Conservation (phyloP, 1,140 invertebrate species). For the Dreissena rostriformis region DNA sequence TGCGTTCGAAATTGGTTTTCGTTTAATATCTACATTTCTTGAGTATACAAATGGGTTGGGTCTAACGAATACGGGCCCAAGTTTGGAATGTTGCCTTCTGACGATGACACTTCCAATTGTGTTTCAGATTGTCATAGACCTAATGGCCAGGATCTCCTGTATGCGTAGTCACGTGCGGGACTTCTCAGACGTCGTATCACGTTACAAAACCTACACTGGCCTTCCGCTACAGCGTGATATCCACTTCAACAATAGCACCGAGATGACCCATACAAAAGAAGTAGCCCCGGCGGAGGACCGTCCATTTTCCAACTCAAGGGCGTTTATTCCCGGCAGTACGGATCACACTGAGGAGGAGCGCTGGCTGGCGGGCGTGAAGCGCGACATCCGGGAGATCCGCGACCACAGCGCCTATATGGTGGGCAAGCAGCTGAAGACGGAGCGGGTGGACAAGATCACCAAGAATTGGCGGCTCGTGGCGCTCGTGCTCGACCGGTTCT, state of each 20-base stretch:
- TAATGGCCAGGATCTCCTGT: constrained; percentile 74
- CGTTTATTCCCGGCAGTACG: constrained; percentile 22
- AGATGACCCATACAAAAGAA: neutral
- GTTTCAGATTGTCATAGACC: constrained; percentile 75
- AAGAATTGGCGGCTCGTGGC: constrained; percentile 79
- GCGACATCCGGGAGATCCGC: constrained; percentile 76
- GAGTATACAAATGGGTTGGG: no score
- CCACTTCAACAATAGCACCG: neutral
- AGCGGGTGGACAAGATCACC: constrained; percentile 70
- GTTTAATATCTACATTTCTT: no score
- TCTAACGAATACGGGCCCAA: no score
- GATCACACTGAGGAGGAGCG: constrained; percentile 27
- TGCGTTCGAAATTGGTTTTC: no score
- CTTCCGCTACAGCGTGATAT: neutral
- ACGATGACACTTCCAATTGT: no score
- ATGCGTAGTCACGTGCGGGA: constrained; percentile 71
- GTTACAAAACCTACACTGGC: neutral
- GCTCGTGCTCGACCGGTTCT: constrained; percentile 78
- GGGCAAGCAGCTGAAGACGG: constrained; percentile 69
- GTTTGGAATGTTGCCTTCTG: no score
- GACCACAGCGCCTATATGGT: constrained; percentile 66
- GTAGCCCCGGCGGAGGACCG: neutral
- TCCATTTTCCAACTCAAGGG: constrained; percentile 45
- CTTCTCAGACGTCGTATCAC: constrained; percentile 22
- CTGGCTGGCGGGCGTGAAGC: constrained; percentile 64